phyloP scores from a whole-genome alignment of 1,140 invertebrate genomes.

The Pseudomyrmex pallidus region DNA sequence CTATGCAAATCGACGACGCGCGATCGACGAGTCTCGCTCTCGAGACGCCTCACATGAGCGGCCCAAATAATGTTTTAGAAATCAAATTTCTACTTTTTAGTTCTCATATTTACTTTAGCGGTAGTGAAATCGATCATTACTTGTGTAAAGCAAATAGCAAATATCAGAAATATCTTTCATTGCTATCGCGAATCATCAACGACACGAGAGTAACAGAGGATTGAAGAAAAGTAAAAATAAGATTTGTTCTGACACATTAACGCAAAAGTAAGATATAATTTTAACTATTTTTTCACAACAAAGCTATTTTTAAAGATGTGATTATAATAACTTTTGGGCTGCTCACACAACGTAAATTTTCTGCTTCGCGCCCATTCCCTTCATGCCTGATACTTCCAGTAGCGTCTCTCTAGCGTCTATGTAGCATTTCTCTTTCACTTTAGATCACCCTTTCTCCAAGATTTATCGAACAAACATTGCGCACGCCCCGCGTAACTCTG shows the following conservation, averaged over 20 bases:
- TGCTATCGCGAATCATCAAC: no score
- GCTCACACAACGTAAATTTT: constrained; percentile 22
- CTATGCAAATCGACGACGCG: not conserved
- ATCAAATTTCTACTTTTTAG: constrained; percentile 1
- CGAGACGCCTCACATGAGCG: constrained; percentile 40
- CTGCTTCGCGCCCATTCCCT: constrained; percentile 34
- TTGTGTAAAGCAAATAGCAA: no score
- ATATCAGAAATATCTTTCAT: no score
- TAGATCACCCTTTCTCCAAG: not conserved
- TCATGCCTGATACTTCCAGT: constrained; percentile 33
- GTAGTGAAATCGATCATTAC: no score
- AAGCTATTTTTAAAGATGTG: constrained; percentile 1
- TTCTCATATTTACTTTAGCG: no score
- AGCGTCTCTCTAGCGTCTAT: not conserved
- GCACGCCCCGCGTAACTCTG: constrained; percentile 9
- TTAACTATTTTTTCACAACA: not conserved
- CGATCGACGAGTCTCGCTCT: not conserved
- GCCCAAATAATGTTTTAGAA: constrained; percentile 11
- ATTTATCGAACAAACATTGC: constrained; percentile 8
- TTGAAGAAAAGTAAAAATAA: not conserved
- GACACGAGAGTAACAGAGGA: not conserved
- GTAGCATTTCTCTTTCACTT: not conserved
- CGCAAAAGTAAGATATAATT: not conserved
- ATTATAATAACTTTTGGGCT: constrained; percentile 18
- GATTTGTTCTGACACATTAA: no score